phyloP scores from a whole-genome alignment of 2,113 vertebrate species.

The Myrmophylax atrothorax region DNA sequence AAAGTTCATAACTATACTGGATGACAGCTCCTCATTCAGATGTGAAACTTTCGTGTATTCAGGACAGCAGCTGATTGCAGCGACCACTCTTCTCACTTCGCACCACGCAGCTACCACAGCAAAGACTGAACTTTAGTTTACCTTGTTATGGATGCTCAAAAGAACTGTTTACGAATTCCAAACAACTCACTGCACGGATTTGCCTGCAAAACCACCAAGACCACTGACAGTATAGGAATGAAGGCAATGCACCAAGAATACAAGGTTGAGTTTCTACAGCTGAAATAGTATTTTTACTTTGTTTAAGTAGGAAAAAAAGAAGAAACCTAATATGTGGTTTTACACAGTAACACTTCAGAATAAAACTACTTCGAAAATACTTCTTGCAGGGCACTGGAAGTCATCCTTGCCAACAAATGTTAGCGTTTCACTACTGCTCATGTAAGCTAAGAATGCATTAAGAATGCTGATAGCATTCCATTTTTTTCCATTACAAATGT shows the following conservation, averaged over 20 bases:
- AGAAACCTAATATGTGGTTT: not conserved
- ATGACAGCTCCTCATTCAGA: not conserved
- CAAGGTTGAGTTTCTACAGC: not conserved
- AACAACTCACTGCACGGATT: not conserved
- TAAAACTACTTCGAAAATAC: not conserved
- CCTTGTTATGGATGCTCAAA: not conserved
- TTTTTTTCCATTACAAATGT: constrained; percentile 23
- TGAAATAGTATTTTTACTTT: not conserved
- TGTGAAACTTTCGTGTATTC: not conserved
- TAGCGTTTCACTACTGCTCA: not conserved
- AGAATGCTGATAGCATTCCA: not conserved
- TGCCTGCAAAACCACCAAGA: not conserved
- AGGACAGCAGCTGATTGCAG: not conserved
- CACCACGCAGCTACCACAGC: not conserved
- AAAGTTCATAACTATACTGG: not conserved
- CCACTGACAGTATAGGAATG: not conserved
- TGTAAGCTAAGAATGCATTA: constrained; percentile 8
- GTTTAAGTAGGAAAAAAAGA: not conserved
- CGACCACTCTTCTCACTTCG: not conserved
- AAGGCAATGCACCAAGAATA: not conserved
- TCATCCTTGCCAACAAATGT: not conserved
- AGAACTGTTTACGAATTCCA: not conserved
- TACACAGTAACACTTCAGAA: not conserved
- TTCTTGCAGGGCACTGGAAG: not conserved
- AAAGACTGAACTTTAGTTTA: not conserved